phyloP scores from a whole-genome alignment of 2,113 vertebrate genomes.

The Hyla sarda region DNA sequence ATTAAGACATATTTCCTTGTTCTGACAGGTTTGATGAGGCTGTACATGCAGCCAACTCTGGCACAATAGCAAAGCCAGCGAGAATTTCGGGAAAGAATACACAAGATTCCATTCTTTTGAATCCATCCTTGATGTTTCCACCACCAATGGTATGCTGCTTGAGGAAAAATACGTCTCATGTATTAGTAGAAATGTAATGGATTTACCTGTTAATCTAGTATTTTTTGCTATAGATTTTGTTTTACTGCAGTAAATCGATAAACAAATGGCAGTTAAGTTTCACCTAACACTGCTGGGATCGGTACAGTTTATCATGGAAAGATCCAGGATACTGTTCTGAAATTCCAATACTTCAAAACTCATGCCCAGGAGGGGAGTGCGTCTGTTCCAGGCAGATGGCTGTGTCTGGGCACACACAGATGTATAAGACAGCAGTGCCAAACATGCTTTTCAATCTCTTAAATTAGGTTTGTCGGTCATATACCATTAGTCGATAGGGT shows the following conservation, averaged over 20 bases:
- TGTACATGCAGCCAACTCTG: constrained; percentile 78
- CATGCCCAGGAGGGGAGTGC: background rate
- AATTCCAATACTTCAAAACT: background rate
- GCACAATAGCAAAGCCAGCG: constrained; percentile 68
- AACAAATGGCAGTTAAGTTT: background rate
- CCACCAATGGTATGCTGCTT: constrained; percentile 83
- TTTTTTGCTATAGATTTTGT: too few relatives aligned
- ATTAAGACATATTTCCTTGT: background rate
- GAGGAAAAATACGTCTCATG: too few relatives aligned
- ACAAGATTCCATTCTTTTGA: constrained; percentile 79
- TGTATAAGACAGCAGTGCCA: background rate
- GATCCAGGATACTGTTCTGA: too few relatives aligned
- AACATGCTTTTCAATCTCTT: background rate
- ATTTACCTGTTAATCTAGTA: too few relatives aligned
- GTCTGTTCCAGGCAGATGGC: constrained; percentile 38
- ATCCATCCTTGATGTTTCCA: constrained; percentile 84
- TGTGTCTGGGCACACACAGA: background rate
- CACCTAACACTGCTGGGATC: background rate
- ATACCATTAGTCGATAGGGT: background rate
- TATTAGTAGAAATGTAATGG: too few relatives aligned
- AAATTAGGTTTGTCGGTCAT: background rate
- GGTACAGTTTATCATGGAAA: background rate
- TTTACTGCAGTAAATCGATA: too few relatives aligned
- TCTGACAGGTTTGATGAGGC: constrained; percentile 87
- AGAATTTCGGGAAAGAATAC: constrained; percentile 60